Conservation (phyloP, 1,140 invertebrate species). For the Diachasma alloeum region DNA sequence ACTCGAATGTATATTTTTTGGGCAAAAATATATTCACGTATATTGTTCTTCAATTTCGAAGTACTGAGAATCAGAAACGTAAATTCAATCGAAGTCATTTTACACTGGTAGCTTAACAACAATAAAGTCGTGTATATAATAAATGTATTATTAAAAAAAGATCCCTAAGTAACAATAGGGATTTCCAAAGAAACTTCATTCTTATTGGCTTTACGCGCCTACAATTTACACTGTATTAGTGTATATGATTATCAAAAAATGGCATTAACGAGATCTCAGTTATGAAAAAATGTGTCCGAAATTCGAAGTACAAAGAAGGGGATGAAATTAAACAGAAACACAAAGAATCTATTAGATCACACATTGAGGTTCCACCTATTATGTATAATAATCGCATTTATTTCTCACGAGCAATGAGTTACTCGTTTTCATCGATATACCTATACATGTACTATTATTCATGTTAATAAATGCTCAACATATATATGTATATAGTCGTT, state of each 20-base stretch:
- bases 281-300: conserved; percentile 21
- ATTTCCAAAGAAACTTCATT: not conserved
- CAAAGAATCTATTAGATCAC: conserved; percentile 35
- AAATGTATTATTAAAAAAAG: not conserved
- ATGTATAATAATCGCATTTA: conserved; percentile 35
- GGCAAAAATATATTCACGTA: conserved; percentile 1
- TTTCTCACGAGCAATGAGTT: conserved; percentile 30
- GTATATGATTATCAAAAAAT: conserved; percentile 41
- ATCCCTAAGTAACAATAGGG: not conserved
- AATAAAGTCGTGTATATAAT: not conserved
- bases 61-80: not conserved
- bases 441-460: conserved; percentile 42
- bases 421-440: conserved; percentile 29
- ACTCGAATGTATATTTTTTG: not conserved
- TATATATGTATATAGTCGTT: conserved; percentile 39
- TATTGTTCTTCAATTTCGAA: not conserved
- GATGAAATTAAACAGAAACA: not conserved
- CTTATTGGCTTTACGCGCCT: not conserved
- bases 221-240: conserved; percentile 1
- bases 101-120: conserved; percentile 1
- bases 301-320: not conserved
- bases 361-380: conserved; percentile 38
- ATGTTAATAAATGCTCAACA: conserved; percentile 38
- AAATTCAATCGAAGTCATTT: not conserved
- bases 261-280: conserved; percentile 49